Percentiles rank a stretch among this genome's conserved stretches.
These are phyloP conservation scores for Ptychochromis oligacanthus DNA, from an alignment of 2,113 vertebrate species.

Conservation along the genomic window DNA sequence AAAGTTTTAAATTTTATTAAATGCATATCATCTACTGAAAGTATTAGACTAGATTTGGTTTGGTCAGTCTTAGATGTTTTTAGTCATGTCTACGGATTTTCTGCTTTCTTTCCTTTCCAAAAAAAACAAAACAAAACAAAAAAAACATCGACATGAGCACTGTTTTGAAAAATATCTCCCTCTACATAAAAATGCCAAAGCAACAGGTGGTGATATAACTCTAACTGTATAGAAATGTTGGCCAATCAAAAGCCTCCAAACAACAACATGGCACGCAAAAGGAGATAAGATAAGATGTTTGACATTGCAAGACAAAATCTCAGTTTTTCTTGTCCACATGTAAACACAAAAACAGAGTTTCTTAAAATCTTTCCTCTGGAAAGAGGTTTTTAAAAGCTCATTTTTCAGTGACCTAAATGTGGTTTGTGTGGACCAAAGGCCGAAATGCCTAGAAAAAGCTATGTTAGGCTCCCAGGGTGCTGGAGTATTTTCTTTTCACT, in stretches of 20 bases:
- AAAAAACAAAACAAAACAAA: too few species aligned
- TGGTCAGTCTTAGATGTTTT: too few species aligned
- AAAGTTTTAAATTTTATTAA: neutral
- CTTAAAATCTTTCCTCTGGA: too few species aligned
- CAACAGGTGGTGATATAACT: neutral
- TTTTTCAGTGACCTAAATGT: too few species aligned
- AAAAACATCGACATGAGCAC: too few species aligned
- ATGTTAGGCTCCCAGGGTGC: neutral
- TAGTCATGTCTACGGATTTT: too few species aligned
- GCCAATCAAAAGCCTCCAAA: neutral
- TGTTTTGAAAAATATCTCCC: neutral
- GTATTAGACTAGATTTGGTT: accelerated
- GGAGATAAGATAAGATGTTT: too few species aligned
- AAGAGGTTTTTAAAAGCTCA: neutral
- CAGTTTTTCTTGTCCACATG: too few species aligned
- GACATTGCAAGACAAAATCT: too few species aligned
- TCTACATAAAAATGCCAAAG: accelerated
- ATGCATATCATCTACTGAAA: neutral
- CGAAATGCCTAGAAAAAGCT: neutral
- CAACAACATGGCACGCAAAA: neutral
- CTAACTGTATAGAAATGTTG: neutral
- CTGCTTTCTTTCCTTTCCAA: neutral
- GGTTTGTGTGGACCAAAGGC: too few species aligned
- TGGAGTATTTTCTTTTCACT: neutral
- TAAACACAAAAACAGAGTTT: too few species aligned